Evolutionary conservation across 2,797 vertebrate species (phyloP).

Genomic region (Anisognathus igniventris): DNA sequence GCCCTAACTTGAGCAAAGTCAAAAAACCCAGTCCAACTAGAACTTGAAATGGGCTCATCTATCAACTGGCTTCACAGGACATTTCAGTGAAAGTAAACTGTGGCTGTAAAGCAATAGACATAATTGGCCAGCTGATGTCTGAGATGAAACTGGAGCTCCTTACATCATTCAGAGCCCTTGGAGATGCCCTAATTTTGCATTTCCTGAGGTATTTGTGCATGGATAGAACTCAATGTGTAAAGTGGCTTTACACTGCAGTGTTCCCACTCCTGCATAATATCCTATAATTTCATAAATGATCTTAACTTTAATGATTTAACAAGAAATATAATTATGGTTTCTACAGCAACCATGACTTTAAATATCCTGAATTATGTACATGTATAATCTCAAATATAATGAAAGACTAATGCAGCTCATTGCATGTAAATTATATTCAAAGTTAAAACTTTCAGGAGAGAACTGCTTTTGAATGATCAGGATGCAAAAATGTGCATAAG

Average conservation of each 20-base stretch:
- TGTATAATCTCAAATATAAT: constrained; percentile 36
- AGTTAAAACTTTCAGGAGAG: neutral
- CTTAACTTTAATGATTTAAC: constrained; percentile 45
- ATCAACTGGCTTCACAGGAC: neutral
- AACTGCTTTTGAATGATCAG: neutral
- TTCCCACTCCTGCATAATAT: neutral
- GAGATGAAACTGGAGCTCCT: neutral
- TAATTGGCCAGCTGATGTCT: neutral
- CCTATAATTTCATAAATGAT: constrained; percentile 32
- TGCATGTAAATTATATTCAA: neutral
- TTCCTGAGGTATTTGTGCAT: neutral
- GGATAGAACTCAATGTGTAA: neutral
- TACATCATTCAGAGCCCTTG: neutral
- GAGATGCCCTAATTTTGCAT: neutral
- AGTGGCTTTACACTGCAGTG: neutral
- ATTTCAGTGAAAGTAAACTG: neutral
- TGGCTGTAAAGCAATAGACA: neutral
- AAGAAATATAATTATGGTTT: constrained; percentile 47
- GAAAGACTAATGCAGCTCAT: neutral
- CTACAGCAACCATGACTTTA: constrained; percentile 16
- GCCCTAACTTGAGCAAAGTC: neutral
- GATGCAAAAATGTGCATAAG: neutral
- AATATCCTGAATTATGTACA: constrained; percentile 25
- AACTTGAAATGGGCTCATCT: neutral
- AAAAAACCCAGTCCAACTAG: neutral